These are phyloP conservation scores for Chloromyia formosa DNA, from an alignment of 2,888 invertebrate genomes.

Conservation along the genomic window DNA sequence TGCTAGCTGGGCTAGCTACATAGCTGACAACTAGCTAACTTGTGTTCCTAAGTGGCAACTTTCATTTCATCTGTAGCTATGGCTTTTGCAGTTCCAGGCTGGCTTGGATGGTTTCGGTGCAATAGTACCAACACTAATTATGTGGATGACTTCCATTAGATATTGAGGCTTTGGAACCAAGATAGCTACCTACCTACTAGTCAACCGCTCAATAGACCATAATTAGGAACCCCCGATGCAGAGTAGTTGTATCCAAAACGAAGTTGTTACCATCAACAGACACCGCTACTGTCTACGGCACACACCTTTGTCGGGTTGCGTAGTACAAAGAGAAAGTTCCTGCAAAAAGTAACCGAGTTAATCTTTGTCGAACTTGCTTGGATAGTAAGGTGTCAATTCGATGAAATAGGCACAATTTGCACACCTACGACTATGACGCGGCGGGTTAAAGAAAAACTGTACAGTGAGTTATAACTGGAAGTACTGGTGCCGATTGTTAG, in stretches of 20 bases:
- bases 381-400: neutral
- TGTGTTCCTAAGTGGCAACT: neutral
- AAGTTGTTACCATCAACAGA: neutral
- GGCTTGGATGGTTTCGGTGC: neutral
- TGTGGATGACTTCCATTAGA: neutral
- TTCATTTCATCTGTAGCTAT: neutral
- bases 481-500: no score
- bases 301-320: neutral
- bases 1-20: neutral
- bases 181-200: neutral
- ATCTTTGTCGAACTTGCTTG: neutral
- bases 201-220: neutral
- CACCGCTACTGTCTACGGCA: neutral
- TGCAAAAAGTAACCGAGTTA: neutral
- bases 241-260: neutral
- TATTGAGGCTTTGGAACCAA: neutral
- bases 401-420: neutral
- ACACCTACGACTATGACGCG: neutral
- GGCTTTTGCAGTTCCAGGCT: neutral
- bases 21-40: neutral
- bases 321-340: neutral
- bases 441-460: neutral
- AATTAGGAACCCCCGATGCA: neutral
- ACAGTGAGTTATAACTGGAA: no score
- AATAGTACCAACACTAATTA: neutral